A percentile compares a stretch with the other conserved stretches of the same genome.
Conservation (phyloP, 2,113 vertebrate genomes). For the Nannospalax galili region DNA sequence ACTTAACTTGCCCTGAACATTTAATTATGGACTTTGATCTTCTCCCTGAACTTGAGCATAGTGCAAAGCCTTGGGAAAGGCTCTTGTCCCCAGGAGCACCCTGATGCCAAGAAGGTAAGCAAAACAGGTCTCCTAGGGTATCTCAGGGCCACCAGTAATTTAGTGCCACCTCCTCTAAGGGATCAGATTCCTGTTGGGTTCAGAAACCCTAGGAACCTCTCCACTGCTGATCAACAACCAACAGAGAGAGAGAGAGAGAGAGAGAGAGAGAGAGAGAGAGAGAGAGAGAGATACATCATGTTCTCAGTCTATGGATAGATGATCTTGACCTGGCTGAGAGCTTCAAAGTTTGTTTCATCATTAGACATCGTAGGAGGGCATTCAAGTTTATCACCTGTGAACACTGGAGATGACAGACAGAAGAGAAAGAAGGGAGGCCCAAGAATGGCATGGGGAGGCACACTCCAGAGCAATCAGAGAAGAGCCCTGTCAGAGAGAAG, state of each 20-base stretch:
- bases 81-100: conserved; percentile 51
- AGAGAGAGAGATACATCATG: neutral
- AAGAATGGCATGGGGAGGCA: neutral
- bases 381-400: neutral
- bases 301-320: neutral
- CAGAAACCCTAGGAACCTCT: neutral
- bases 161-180: neutral
- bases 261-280: no score
- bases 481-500: conserved; percentile 47
- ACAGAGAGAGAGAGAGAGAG: no score
- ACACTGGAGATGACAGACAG: neutral
- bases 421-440: neutral
- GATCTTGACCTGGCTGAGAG: neutral
- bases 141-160: neutral
- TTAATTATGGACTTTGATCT: conserved; percentile 69
- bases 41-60: conserved; percentile 28
- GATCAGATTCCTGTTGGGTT: neutral
- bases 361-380: neutral
- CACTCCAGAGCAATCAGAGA: neutral
- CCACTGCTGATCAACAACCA: neutral
- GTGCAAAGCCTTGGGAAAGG: neutral
- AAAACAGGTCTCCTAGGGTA: neutral
- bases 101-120: neutral
- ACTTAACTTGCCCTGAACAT: conserved; percentile 71
- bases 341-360: neutral